Evolutionary conservation across 2,888 invertebrate species (phyloP).

Genomic region (Ecdyonurus torrentis): DNA sequence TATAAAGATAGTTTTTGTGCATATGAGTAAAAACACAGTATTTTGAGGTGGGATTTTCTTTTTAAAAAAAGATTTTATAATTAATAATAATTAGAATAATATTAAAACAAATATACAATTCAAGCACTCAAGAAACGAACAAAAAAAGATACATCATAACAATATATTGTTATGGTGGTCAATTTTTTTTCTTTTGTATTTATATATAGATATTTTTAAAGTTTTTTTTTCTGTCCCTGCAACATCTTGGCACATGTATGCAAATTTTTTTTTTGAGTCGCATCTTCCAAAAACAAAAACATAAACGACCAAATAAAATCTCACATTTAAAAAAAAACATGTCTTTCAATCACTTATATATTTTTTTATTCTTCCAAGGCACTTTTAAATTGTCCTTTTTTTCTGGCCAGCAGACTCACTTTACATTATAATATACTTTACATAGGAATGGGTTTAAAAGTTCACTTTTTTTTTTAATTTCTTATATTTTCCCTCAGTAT

Average conservation of each 20-base stretch:
- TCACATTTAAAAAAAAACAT: no score
- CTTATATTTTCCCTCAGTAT: neutral
- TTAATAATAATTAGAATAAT: slow-evolving; percentile 8
- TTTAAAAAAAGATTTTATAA: slow-evolving; percentile 6
- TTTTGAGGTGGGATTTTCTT: slow-evolving; percentile 13
- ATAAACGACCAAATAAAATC: no score
- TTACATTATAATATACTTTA: no score
- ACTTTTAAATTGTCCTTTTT: neutral
- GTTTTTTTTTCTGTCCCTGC: no score
- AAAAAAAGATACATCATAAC: slow-evolving; percentile 9
- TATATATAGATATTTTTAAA: no score
- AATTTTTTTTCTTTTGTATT: neutral
- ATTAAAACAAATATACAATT: slow-evolving; percentile 8
- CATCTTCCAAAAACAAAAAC: no score
- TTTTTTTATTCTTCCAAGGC: neutral
- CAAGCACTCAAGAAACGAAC: slow-evolving; percentile 8
- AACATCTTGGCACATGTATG: neutral
- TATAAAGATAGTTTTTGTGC: slow-evolving; percentile 4
- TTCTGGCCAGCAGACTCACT: neutral
- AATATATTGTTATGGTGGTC: neutral
- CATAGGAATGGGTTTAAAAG: neutral
- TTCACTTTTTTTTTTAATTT: neutral
- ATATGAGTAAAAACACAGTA: slow-evolving; percentile 10
- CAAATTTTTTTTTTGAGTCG: no score
- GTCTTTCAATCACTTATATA: neutral